Evolutionary conservation across 2,888 invertebrate species (phyloP).

Genomic region (Lobophora halterata): DNA sequence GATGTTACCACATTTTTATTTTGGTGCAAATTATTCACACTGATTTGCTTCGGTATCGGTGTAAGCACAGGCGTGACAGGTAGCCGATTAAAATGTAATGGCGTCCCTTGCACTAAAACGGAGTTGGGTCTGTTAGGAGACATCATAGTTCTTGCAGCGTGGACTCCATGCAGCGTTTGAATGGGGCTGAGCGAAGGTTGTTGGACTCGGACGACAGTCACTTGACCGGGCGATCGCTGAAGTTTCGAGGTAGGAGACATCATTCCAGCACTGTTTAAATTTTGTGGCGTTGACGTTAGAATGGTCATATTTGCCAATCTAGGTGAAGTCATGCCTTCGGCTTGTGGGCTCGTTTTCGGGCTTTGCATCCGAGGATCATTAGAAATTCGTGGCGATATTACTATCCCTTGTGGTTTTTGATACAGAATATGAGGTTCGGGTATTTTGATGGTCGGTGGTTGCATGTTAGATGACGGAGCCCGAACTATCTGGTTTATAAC

Average conservation of each 20-base stretch:
- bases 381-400: constrained; percentile 66
- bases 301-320: constrained; percentile 66
- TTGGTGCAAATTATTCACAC: constrained; percentile 68
- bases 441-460: constrained; percentile 84
- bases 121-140: constrained; percentile 72
- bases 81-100: constrained; percentile 76
- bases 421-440: constrained; percentile 78
- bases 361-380: constrained; percentile 66
- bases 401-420: constrained; percentile 70
- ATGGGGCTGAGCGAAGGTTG: constrained; percentile 72
- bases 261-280: constrained; percentile 55
- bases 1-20: constrained; percentile 53
- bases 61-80: constrained; percentile 81
- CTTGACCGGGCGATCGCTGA: constrained; percentile 68
- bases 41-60: constrained; percentile 80
- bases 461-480: constrained; percentile 70
- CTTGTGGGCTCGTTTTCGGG: constrained; percentile 62
- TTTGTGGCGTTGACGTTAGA: constrained; percentile 62
- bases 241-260: constrained; percentile 63
- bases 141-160: constrained; percentile 62
- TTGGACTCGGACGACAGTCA: constrained; percentile 77
- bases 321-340: constrained; percentile 62
- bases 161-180: constrained; percentile 66
- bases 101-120: constrained; percentile 68
- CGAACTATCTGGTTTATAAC: constrained; percentile 69